Conservation (phyloP, 2,888 invertebrate genomes). For the Cacoxenus indagator region DNA sequence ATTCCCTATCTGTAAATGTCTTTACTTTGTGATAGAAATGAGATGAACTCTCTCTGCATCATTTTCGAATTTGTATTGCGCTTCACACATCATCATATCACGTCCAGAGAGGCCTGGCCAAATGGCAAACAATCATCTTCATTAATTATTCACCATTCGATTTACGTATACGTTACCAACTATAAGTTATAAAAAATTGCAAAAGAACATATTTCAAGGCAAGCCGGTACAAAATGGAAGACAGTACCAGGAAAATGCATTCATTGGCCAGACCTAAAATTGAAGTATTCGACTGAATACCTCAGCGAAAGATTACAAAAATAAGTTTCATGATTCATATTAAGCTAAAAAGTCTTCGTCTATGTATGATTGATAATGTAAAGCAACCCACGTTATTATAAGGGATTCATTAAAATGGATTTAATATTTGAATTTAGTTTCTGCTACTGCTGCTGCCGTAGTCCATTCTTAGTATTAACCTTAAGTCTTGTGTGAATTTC, state of each 20-base stretch:
- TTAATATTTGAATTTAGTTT: background rate
- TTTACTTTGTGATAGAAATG: conserved; percentile 21
- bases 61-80: conserved; percentile 14
- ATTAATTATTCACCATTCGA: background rate
- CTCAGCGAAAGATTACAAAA: background rate
- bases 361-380: background rate
- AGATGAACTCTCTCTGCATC: conserved; percentile 1
- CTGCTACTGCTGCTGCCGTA: background rate
- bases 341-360: too few species aligned
- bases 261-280: background rate
- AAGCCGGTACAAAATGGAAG: background rate
- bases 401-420: background rate
- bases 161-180: conserved; percentile 21
- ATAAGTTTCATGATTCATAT: background rate
- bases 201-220: background rate
- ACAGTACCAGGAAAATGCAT: background rate
- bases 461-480: background rate
- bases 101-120: conserved; percentile 6
- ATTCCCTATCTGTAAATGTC: background rate
- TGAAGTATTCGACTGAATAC: background rate
- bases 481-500: background rate
- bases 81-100: conserved; percentile 6
- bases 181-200: background rate
- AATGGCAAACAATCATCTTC: conserved; percentile 11
- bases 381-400: background rate